A percentile compares a stretch with the other conserved stretches of the same genome.
These are phyloP conservation scores for Drosophila pseudoobscura DNA, from an alignment of 1,140 invertebrate species.

Conservation along the genomic window DNA sequence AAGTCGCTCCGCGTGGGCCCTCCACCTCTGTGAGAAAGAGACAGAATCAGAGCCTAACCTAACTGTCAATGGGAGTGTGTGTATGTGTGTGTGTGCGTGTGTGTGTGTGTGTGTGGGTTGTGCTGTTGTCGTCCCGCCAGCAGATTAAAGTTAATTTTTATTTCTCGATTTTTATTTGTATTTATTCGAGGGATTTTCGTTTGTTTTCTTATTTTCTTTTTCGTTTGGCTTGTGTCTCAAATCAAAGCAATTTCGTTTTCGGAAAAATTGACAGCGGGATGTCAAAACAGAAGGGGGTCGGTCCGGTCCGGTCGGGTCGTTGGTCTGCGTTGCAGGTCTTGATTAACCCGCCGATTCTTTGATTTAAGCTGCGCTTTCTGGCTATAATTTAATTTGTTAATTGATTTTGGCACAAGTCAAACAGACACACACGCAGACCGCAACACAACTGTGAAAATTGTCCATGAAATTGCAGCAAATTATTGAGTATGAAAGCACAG, in stretches of 20 bases:
- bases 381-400: conserved; percentile 55
- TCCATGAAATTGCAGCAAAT: conserved; percentile 54
- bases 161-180: conserved; percentile 27
- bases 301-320: not conserved
- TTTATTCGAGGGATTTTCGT: conserved; percentile 6
- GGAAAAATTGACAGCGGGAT: conserved; percentile 65
- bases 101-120: conserved; percentile 37
- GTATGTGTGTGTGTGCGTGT: conserved; percentile 3
- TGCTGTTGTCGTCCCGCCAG: conserved; percentile 25
- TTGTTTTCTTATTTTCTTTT: conserved; percentile 27
- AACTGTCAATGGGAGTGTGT: conserved; percentile 28
- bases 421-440: not conserved
- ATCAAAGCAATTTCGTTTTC: conserved; percentile 54
- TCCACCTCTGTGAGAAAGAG: conserved; percentile 8
- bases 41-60: conserved; percentile 33
- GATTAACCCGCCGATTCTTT: conserved; percentile 10
- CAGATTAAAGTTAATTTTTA: conserved; percentile 45
- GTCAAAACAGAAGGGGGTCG: conserved; percentile 48
- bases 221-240: conserved; percentile 71
- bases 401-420: conserved; percentile 73
- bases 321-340: not conserved
- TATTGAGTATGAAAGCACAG: conserved; percentile 1
- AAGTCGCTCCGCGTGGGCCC: conserved; percentile 20
- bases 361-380: conserved; percentile 35
- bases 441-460: conserved; percentile 33